phyloP scores from a whole-genome alignment of 2,888 invertebrate species.

The Mythimna lalbum region DNA sequence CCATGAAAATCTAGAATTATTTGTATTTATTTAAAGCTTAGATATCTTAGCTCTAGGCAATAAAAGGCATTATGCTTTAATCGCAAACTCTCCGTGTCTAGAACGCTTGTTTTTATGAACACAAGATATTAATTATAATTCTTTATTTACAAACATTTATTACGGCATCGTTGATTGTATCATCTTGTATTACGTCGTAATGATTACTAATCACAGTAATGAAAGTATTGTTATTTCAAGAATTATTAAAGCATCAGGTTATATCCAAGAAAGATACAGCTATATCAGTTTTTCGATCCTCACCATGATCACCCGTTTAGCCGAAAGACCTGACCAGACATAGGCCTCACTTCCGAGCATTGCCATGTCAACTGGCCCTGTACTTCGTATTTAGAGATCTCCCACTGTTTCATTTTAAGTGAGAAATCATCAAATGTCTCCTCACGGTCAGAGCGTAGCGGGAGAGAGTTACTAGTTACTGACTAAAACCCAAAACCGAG shows the following conservation, averaged over 20 bases:
- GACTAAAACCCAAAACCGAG: too few species aligned
- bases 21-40: conserved; percentile 36
- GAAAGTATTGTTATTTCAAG: not conserved
- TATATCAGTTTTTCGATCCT: not conserved
- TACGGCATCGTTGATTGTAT: not conserved
- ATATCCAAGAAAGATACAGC: not conserved
- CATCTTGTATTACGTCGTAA: not conserved
- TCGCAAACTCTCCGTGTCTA: conserved; percentile 3
- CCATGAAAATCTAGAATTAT: conserved; percentile 18
- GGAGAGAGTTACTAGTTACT: too few species aligned
- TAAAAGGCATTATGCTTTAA: conserved; percentile 22
- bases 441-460: too few species aligned
- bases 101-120: conserved; percentile 17
- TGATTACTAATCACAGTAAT: not conserved
- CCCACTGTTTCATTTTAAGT: too few species aligned
- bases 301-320: not conserved
- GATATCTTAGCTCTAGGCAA: conserved; percentile 16
- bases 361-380: too few species aligned
- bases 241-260: not conserved
- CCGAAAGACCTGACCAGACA: not conserved
- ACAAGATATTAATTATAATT: conserved; percentile 15
- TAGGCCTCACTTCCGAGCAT: too few species aligned
- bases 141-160: conserved; percentile 40
- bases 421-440: too few species aligned
- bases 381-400: too few species aligned